Evolutionary conservation across 2,113 vertebrate species (phyloP).

Genomic region (Aphelocoma coerulescens): DNA sequence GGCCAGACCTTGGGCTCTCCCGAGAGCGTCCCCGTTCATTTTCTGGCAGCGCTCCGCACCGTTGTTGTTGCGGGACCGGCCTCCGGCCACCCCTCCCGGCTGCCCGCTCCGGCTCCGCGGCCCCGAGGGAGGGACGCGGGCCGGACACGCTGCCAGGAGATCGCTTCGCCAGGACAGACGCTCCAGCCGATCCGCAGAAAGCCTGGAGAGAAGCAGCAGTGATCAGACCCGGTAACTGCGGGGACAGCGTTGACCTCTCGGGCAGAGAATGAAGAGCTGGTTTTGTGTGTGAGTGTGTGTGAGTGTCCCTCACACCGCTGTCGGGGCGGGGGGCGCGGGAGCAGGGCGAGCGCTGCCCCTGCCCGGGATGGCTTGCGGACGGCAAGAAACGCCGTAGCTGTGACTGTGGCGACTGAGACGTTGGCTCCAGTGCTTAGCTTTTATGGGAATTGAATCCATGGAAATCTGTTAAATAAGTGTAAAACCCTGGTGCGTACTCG

Average conservation of each 20-base stretch:
- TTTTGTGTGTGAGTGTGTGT: slow-evolving; percentile 45
- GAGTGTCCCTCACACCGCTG: not conserved
- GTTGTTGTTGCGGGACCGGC: not conserved
- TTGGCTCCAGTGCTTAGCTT: not conserved
- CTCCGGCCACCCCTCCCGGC: not conserved
- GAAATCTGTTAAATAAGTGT: not conserved
- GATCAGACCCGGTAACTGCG: slow-evolving; percentile 66
- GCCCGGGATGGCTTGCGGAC: not conserved
- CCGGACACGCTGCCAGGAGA: slow-evolving; percentile 32
- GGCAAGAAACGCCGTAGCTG: fast-evolving
- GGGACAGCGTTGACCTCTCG: slow-evolving; percentile 68
- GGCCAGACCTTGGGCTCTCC: not conserved
- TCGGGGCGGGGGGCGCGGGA: not conserved
- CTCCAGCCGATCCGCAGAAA: not conserved
- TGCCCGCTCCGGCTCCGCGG: not conserved
- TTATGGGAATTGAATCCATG: not conserved
- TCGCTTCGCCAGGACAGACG: not conserved
- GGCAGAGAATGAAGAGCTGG: slow-evolving; percentile 40
- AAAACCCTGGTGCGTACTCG: not conserved
- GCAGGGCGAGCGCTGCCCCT: not conserved
- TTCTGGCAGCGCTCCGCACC: not conserved
- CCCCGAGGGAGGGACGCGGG: slow-evolving; percentile 12
- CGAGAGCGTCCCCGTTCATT: not conserved
- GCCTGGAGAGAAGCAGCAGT: slow-evolving; percentile 62
- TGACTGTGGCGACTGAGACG: fast-evolving